phyloP scores from a whole-genome alignment of 2,113 vertebrate genomes.

The Rattus rattus region DNA sequence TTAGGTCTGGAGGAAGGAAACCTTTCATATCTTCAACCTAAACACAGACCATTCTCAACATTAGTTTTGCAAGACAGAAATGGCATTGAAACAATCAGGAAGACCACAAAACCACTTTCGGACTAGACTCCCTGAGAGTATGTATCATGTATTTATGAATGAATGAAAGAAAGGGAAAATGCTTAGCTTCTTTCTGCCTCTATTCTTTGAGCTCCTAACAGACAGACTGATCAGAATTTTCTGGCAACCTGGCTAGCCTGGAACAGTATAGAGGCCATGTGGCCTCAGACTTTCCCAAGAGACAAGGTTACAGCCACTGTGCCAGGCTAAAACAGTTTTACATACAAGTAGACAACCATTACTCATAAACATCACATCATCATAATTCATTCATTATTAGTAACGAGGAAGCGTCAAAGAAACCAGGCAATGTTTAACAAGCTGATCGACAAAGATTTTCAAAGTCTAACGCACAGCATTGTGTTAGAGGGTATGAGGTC shows the following conservation, averaged over 20 bases:
- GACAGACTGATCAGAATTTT: constrained; percentile 28
- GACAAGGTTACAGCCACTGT: background rate
- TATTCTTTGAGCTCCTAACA: background rate
- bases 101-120: background rate
- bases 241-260: background rate
- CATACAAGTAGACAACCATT: background rate
- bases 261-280: background rate
- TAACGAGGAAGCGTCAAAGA: background rate
- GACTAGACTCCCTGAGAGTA: background rate
- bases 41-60: constrained; percentile 25
- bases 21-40: constrained; percentile 26
- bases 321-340: constrained; percentile 8
- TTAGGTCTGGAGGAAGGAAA: constrained; percentile 11
- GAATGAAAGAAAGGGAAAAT: background rate
- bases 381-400: background rate
- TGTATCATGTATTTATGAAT: background rate
- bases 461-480: background rate
- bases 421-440: background rate
- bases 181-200: background rate
- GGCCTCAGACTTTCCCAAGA: background rate
- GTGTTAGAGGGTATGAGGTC: background rate
- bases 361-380: background rate
- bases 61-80: constrained; percentile 39
- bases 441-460: background rate
- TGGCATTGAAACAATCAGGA: background rate